phyloP scores from a whole-genome alignment of 2,888 invertebrate genomes.

The Exocentrus adspersus region DNA sequence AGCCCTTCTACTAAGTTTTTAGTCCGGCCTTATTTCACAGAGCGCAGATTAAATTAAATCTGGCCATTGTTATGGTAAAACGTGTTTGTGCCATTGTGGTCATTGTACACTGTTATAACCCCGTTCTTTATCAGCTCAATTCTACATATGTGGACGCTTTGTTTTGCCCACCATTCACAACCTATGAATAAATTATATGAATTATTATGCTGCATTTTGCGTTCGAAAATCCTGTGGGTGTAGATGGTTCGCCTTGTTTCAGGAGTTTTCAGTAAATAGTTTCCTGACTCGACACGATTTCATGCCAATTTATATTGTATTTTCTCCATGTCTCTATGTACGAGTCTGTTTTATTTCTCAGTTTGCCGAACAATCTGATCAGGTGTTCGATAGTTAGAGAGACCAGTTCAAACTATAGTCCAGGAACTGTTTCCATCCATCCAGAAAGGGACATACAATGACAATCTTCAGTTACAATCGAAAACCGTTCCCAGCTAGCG shows the following conservation, averaged over 20 bases:
- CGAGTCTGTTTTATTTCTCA: no score
- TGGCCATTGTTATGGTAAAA: conserved; percentile 61
- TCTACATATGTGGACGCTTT: conserved; percentile 56
- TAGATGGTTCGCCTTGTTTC: no score
- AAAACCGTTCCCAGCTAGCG: conserved; percentile 38
- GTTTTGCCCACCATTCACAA: conserved; percentile 45
- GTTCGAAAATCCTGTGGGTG: conserved; percentile 6
- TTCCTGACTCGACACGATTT: no score
- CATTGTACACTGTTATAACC: conserved; percentile 58
- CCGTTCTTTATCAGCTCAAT: conserved; percentile 59
- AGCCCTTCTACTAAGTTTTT: conserved; percentile 43
- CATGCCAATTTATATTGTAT: no score
- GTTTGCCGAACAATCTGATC: no score
- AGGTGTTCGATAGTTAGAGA: neutral
- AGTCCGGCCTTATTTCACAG: conserved; percentile 51
- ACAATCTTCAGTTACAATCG: conserved; percentile 30
- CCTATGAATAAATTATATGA: conserved; percentile 23
- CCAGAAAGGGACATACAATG: conserved; percentile 5
- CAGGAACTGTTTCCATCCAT: neutral
- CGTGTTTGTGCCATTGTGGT: conserved; percentile 60
- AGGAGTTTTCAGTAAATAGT: no score
- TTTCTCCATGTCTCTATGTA: no score
- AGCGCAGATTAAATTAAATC: conserved; percentile 62
- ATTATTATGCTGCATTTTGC: neutral
- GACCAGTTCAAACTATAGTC: no score